These are phyloP conservation scores for Chaitophorus viminalis DNA, from an alignment of 2,888 invertebrate genomes.

Conservation along the genomic window DNA sequence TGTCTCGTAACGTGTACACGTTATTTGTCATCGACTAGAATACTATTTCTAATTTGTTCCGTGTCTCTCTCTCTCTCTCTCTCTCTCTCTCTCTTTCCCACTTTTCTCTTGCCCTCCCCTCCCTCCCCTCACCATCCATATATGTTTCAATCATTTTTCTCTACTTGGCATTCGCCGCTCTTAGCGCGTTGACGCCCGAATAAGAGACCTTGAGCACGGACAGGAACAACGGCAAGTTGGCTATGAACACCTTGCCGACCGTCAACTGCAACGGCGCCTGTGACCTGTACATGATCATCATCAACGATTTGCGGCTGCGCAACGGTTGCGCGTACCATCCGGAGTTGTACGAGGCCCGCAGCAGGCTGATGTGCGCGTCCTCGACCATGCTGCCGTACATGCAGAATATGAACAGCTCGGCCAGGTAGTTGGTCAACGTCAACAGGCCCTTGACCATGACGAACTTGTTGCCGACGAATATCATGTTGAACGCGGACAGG, in stretches of 20 bases:
- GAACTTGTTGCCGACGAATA: constrained; percentile 44
- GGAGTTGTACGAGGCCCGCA: constrained; percentile 3
- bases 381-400: constrained; percentile 47
- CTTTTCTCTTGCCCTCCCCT: no score
- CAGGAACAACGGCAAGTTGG: constrained; percentile 20
- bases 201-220: constrained; percentile 44
- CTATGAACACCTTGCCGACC: constrained; percentile 35
- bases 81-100: no score
- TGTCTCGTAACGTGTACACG: no score
- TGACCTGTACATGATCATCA: constrained; percentile 31
- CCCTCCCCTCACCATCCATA: no score
- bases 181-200: constrained; percentile 28
- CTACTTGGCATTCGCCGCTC: constrained; percentile 33
- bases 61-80: no score
- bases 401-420: constrained; percentile 41
- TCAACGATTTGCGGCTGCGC: background rate
- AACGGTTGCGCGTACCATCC: background rate
- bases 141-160: no score
- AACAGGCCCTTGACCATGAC: constrained; percentile 11
- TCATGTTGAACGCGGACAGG: constrained; percentile 36
- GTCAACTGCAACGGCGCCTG: constrained; percentile 2
- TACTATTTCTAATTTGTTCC: no score
- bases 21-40: no score
- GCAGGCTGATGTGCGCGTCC: background rate
- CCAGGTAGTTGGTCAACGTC: constrained; percentile 25